phyloP scores from a whole-genome alignment of 2,113 vertebrate species.

The Pipra filicauda region DNA sequence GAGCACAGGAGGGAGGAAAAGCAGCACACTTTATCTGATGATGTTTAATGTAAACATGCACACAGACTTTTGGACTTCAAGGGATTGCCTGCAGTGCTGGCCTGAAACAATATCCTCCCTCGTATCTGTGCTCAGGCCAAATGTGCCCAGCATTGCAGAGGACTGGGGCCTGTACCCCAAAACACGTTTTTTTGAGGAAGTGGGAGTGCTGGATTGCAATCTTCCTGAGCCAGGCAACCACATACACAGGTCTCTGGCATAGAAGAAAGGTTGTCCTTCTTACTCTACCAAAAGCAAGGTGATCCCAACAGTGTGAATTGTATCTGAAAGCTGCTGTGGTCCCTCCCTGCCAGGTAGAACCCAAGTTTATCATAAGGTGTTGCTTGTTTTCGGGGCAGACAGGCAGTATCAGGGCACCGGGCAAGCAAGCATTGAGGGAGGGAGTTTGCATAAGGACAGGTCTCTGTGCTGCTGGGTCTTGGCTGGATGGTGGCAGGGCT shows the following conservation, averaged over 20 bases:
- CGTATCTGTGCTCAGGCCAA: fast-evolving
- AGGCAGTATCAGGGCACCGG: not conserved
- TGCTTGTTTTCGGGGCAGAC: not conserved
- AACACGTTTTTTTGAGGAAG: not conserved
- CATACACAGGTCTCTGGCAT: not conserved
- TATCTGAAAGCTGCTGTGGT: not conserved
- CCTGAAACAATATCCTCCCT: not conserved
- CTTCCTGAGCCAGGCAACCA: not conserved
- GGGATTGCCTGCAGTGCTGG: not conserved
- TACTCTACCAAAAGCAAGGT: not conserved
- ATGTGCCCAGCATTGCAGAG: not conserved
- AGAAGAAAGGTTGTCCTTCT: not conserved
- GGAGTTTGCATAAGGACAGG: fast-evolving
- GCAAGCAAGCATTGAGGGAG: fast-evolving
- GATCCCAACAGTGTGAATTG: fast-evolving
- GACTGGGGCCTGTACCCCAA: not conserved
- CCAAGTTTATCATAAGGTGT: too few relatives aligned
- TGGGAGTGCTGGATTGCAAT: not conserved
- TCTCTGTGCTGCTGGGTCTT: not conserved
- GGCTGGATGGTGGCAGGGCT: not conserved
- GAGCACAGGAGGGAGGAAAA: not conserved
- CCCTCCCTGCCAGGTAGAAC: not conserved
- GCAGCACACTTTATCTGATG: not conserved
- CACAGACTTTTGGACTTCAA: not conserved
- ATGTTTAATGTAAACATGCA: not conserved